Base-by-base conservation (phyloP, 1,140 invertebrate genomes). In the Argopecten irradians region DNA sequence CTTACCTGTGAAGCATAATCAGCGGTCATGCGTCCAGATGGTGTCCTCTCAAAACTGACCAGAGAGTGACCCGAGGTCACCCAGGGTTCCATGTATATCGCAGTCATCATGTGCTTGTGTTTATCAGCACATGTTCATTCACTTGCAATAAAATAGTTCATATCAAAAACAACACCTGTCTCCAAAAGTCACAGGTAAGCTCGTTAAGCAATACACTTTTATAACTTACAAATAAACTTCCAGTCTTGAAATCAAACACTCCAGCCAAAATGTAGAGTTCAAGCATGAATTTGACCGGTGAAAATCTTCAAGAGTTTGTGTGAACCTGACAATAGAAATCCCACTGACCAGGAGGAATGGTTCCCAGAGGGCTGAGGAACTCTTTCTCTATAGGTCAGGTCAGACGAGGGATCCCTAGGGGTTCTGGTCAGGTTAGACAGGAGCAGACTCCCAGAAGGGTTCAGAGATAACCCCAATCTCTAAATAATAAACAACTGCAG, bases 181-280 rank as follows among this genome's bases (percentile, higher is more conserved):
- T 5, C 22, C 55, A 71, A 28, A 71, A 71, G 55, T 71, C 55
- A 28, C 19, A 71, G 55, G 55, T 71, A 71, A 71, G 55, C n/a
- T 71, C n/a, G 55, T 71, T 71, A 71, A 71, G n/a, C 22, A 71
- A 71, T 71, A 71, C 55, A 71, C 55, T 71, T 71, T 71, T 71
- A 71, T 71, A 71, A 71, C 55, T 71, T 71, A 28, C 55, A 71
- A 71, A 71, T 71, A 71, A 71, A 71, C 55, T 71, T 71, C 55
- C 55, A 71, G 55, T 71, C 55, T 71, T 71, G 55, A 71, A 71
- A 71, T 28, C 55, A 71, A 71, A 71, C 55, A 71, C 55, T 71
- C 13, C 22, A 71, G 55, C 28, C 55, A 71, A 28, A 71, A 71
- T 28, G n/a, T 55, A 55, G 2, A 55, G 16, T 55, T 13, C 7